A percentile compares a stretch with the other conserved stretches of the same genome.
Conservation (phyloP, 1,140 invertebrate species). For the Bathynomus jamesi region DNA sequence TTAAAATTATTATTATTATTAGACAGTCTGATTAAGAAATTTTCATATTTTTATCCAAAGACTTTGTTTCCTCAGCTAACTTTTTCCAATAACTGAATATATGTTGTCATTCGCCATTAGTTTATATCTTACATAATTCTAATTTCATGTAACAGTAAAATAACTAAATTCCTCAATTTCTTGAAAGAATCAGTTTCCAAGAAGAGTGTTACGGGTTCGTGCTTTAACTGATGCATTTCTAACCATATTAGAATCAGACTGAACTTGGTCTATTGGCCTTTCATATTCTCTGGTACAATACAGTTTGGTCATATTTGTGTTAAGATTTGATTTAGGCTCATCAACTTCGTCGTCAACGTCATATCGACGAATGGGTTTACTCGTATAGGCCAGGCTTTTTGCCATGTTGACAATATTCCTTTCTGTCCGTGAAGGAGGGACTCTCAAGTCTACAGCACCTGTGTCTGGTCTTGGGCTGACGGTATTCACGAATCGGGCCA, state of each 20-base stretch:
- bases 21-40: not conserved
- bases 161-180: too few species aligned
- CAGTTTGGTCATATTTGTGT: constrained; percentile 20
- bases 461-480: constrained; percentile 28
- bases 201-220: constrained; percentile 21
- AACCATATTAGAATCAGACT: constrained; percentile 20
- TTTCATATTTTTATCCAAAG: too few species aligned
- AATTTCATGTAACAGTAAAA: too few species aligned
- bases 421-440: constrained; percentile 22
- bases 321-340: constrained; percentile 16
- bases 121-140: too few species aligned
- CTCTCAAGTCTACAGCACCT: constrained; percentile 20
- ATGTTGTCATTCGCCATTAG: too few species aligned
- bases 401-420: constrained; percentile 36
- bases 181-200: constrained; percentile 10
- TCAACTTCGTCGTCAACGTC: constrained; percentile 30
- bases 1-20: not conserved
- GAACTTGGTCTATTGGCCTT: constrained; percentile 17
- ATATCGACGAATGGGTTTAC: constrained; percentile 22
- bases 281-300: constrained; percentile 10
- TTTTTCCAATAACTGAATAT: too few species aligned
- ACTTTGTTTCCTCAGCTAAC: too few species aligned
- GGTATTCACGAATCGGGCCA: constrained; percentile 29
- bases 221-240: constrained; percentile 19
- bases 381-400: constrained; percentile 23